Evolutionary conservation across 2,113 vertebrate genomes (phyloP), one percentile per base, ranked within the genome.

Genomic region (Cavia porcellus): DNA sequence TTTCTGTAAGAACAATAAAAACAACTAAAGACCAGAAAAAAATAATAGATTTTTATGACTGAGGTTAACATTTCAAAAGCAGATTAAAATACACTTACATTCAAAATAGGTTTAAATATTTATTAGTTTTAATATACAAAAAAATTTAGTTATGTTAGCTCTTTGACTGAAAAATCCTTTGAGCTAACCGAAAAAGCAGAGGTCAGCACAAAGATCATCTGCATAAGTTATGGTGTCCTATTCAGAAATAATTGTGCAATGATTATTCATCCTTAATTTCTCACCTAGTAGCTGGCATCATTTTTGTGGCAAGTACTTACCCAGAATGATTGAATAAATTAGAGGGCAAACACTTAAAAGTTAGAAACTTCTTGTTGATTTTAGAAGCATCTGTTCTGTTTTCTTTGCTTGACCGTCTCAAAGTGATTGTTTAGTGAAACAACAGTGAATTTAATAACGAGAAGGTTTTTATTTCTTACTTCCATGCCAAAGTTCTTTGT

Each of bases 71-170:
- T 93, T 93, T 89, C 81, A 38, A 64, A 93, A 92, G 66, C 11
- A 77, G 25, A 96, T 24, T 85, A 80, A 96, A 95, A 83, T 22
- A 30, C 3, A 92, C 52, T 79, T 32, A 77, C 68, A 81, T 72
- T 55, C 57, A 84, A 86, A 87, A 72, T 42, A 93, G 30, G 1
- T 42, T 81, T n/a, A 86, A 74, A 45, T 25, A 84, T 62, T 82
- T 72, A 50, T 86, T 96, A 84, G n/a, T 84, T 96, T 94, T 89
- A 17, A 72, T 83, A 91, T 75, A 66, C 82, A 66, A 45, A 74
- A 82, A 95, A 22, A 89, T 86, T 95, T 13, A 66, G 45, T 52
- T 89, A 59, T n/a, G 70, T 35, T 19, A 22, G 20, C 5, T 66
- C 25, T 85, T 68, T 42, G 45, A 25, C 20, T 83, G 59, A 84